Percentiles rank a stretch among this genome's conserved stretches.
Evolutionary conservation across 1,140 invertebrate species (phyloP).

Genomic region (Prorops nasuta): DNA sequence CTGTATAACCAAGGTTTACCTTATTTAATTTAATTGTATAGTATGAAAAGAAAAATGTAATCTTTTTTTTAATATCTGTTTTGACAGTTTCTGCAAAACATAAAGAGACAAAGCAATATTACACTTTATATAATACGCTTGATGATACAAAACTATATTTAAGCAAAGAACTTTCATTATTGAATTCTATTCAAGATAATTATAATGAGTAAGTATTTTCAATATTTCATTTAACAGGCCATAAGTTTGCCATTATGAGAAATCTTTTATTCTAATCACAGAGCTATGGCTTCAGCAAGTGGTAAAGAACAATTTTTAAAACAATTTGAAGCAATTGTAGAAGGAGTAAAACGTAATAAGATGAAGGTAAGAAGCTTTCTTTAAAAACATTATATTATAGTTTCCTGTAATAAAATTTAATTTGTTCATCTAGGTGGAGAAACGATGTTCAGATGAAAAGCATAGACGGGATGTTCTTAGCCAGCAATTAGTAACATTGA

Average conservation of each 20-base stretch:
- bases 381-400: neutral
- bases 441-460: constrained; percentile 68
- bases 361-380: constrained; percentile 62
- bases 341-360: constrained; percentile 79
- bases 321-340: constrained; percentile 85
- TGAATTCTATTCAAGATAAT: constrained; percentile 93
- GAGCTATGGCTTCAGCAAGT: constrained; percentile 68
- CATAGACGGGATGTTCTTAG: constrained; percentile 70
- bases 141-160: constrained; percentile 91
- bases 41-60: constrained; percentile 1
- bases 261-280: constrained; percentile 34
- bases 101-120: constrained; percentile 96
- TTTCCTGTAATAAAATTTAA: neutral
- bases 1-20: constrained; percentile 88
- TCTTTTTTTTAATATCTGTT: too few species aligned
- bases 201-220: constrained; percentile 76
- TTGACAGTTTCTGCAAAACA: constrained; percentile 87
- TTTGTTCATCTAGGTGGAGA: constrained; percentile 49
- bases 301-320: constrained; percentile 83
- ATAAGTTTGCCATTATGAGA: constrained; percentile 3
- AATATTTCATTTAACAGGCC: constrained; percentile 15
- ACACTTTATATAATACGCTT: constrained; percentile 93
- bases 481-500: constrained; percentile 67
- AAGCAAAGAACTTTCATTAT: constrained; percentile 83
- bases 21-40: constrained; percentile 2